Evolutionary conservation across 2,797 vertebrate species (phyloP), one percentile per base, ranked within the genome.

Genomic region (Rhinophrynus dorsalis): DNA sequence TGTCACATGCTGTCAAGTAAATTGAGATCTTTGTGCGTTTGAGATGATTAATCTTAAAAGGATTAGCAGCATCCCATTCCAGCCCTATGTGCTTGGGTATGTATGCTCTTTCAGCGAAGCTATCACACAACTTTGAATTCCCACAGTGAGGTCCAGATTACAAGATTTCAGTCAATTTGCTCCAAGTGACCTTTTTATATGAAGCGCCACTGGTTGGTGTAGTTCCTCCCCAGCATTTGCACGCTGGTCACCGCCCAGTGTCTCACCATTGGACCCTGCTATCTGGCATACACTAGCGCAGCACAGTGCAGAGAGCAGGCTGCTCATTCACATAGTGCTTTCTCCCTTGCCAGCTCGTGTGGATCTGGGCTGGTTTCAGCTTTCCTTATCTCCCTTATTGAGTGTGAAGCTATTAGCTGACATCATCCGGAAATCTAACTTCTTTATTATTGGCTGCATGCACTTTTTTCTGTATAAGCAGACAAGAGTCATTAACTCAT

Each of bases 211-310:
- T 67, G 24, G 21, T 47, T 35, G 2, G 24, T 45, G 17, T 23
- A 35, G 64, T 48, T 27, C 52, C 64, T 45, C 50, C 61, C 62
- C 47, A 26, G 47, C 47, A 51, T 32, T 11, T 9, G 21, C 48
- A 5, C 8, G 11, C 1, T 57, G 32, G 54, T 67, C 30, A 29
- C 50, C 51, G 67, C 67, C 60, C 42, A 45, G 66, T 54, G 64
- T 69, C 66, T 81, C 74, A 74, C 67, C 51, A 74, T 68, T 74
- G 77, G 78, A 75, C 73, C 67, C 65, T 6, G 71, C 55, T 76
- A 40, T 68, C 69, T 77, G 77, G 76, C 65, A 68, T n/a, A n/a
- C n/a, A n/a, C 55, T 64, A 12, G 5, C 47, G 40, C 71, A 77
- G 61, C 76, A 67, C 35, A 37, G 35, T 35, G 60, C 29, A 30